phyloP scores from a whole-genome alignment of 2,113 vertebrate genomes.

The Tetraodon nigroviridis region DNA sequence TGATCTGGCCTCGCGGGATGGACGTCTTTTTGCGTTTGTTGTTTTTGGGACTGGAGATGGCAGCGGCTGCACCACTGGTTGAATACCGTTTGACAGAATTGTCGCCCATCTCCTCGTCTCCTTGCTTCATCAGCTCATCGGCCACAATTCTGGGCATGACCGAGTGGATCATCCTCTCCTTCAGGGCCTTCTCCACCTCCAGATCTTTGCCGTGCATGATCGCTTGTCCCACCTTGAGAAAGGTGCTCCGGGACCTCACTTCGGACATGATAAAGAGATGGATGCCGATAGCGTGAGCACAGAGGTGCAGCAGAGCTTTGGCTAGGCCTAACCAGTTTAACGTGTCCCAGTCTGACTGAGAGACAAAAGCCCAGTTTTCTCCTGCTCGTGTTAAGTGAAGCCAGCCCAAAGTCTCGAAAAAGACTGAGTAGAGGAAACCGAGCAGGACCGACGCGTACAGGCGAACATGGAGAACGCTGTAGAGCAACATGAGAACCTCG shows the following conservation, averaged over 20 bases:
- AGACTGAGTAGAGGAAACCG: conserved; percentile 86
- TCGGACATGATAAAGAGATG: conserved; percentile 97
- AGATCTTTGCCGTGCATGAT: conserved; percentile 99
- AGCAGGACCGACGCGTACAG: conserved; percentile 88
- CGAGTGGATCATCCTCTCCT: conserved; percentile 99
- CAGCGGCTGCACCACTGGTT: conserved; percentile 66
- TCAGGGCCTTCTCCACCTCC: conserved; percentile 97
- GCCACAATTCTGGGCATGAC: conserved; percentile 97
- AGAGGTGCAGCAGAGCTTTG: conserved; percentile 89
- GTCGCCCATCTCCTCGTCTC: conserved; percentile 88
- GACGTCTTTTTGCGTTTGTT: conserved; percentile 92
- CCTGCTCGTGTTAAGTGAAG: conserved; percentile 69
- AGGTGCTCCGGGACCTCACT: conserved; percentile 94
- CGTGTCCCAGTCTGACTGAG: conserved; percentile 48
- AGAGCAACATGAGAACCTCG: conserved; percentile 91
- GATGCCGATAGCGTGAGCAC: conserved; percentile 88
- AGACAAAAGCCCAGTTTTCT: conserved; percentile 28
- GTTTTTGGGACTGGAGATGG: conserved; percentile 85
- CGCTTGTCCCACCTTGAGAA: conserved; percentile 96
- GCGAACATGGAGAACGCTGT: conserved; percentile 92
- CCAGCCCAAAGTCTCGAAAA: conserved; percentile 90
- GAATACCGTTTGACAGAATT: conserved; percentile 86
- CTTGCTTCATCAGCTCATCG: conserved; percentile 95
- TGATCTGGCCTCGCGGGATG: conserved; percentile 89
- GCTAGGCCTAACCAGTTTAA: conserved; percentile 83